A percentile compares a stretch with the other conserved stretches of the same genome.
phyloP scores from a whole-genome alignment of 1,140 invertebrate species.

The Oppia nitens region DNA sequence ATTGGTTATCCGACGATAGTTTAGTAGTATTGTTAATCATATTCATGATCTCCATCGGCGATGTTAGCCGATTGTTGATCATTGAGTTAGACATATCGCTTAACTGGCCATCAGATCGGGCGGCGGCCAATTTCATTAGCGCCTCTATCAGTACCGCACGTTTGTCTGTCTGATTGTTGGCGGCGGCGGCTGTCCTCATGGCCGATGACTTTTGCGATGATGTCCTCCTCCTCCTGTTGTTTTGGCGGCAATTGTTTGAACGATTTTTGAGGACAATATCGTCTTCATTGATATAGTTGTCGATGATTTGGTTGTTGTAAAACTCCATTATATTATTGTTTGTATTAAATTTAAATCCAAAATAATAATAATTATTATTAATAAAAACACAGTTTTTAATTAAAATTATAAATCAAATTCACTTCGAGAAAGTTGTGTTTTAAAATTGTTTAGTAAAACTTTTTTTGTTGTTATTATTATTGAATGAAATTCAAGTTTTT shows the following conservation, averaged over 20 bases:
- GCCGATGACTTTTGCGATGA: not conserved
- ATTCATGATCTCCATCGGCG: not conserved
- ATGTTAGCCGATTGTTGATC: not conserved
- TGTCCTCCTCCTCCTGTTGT: not conserved
- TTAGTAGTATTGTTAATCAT: not conserved
- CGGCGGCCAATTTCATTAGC: not conserved
- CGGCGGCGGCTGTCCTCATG: not conserved
- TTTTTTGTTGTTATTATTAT: not conserved
- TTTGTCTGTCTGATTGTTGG: not conserved
- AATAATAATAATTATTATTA: not conserved
- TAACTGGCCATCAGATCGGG: not conserved
- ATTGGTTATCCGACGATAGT: not conserved
- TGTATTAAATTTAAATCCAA: no score
- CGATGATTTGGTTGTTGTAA: no score
- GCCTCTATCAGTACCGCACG: not conserved
- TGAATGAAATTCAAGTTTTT: not conserved
- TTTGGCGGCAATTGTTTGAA: not conserved
- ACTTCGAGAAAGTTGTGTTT: not conserved
- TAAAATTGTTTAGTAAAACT: not conserved
- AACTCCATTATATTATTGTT: no score
- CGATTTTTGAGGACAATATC: not conserved
- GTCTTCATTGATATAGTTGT: not conserved
- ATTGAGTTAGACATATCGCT: not conserved
- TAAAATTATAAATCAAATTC: not conserved
- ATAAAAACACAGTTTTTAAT: not conserved